phyloP scores from a whole-genome alignment of 2,113 vertebrate species.

The Oreochromis niloticus region DNA sequence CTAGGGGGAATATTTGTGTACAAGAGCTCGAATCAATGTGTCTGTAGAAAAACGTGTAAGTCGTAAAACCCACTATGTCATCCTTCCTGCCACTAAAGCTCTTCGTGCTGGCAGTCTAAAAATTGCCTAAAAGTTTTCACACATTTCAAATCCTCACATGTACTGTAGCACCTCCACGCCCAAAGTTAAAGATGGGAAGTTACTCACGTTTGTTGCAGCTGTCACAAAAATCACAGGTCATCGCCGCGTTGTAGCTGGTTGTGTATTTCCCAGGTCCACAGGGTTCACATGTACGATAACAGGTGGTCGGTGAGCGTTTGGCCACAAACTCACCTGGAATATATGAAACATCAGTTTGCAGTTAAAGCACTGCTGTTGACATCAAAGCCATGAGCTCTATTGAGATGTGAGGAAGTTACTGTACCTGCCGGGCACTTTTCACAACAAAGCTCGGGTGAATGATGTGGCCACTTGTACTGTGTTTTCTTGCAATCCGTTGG shows the following conservation, averaged over 20 bases:
- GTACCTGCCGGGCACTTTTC: slow-evolving; percentile 50
- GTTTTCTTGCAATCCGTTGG: not conserved
- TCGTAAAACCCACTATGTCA: rapidly evolving
- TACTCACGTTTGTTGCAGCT: slow-evolving; percentile 44
- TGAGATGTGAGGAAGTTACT: not conserved
- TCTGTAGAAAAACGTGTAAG: not conserved
- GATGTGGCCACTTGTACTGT: slow-evolving; percentile 5
- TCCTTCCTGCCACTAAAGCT: not conserved
- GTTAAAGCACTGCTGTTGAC: not conserved
- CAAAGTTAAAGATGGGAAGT: not conserved
- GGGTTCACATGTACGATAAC: rapidly evolving
- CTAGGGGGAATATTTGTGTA: not conserved
- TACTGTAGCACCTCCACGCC: not conserved
- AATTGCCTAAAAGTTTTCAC: not conserved
- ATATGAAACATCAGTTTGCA: not conserved
- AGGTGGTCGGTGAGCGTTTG: rapidly evolving
- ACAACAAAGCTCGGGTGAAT: not conserved
- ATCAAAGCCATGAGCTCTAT: not conserved
- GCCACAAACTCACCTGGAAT: not conserved
- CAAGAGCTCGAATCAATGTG: not conserved
- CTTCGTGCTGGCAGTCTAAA: not conserved
- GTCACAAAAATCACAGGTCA: not conserved
- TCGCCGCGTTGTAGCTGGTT: not conserved
- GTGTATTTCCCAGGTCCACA: not conserved
- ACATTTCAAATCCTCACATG: not conserved